phyloP scores from a whole-genome alignment of 2,888 invertebrate genomes.

The Apoderus coryli region DNA sequence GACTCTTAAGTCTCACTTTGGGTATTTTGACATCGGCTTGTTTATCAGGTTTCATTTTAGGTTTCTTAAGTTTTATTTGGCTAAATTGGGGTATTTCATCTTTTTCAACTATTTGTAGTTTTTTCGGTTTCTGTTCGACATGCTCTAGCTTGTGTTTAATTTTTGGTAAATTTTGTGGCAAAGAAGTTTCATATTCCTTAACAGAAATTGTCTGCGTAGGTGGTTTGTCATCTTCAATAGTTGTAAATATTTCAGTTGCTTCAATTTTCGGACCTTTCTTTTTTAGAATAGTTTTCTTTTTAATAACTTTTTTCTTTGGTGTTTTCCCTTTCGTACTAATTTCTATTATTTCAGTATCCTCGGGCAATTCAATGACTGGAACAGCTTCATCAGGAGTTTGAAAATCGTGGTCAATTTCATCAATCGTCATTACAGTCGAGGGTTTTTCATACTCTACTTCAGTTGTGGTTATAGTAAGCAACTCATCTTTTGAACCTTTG shows the following conservation, averaged over 20 bases:
- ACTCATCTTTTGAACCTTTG: constrained; percentile 28
- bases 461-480: constrained; percentile 33
- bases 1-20: constrained; percentile 53
- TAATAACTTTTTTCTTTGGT: constrained; percentile 30
- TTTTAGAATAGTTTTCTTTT: constrained; percentile 25
- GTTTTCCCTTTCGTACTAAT: constrained; percentile 29
- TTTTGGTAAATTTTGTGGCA: constrained; percentile 9
- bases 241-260: constrained; percentile 26
- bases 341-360: constrained; percentile 29
- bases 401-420: constrained; percentile 12
- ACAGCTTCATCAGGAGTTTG: constrained; percentile 22
- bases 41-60: constrained; percentile 22
- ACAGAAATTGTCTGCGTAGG: constrained; percentile 22
- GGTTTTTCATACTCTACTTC: constrained; percentile 21
- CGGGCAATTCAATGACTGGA: constrained; percentile 25
- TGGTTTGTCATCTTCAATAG: constrained; percentile 23
- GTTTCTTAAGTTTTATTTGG: constrained; percentile 45
- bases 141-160: constrained; percentile 17
- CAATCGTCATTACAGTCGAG: constrained; percentile 17
- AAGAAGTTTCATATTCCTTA: constrained; percentile 17
- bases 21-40: constrained; percentile 35
- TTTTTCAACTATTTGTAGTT: constrained; percentile 18
- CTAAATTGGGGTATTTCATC: constrained; percentile 34
- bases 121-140: constrained; percentile 20
- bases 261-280: constrained; percentile 25